A percentile compares a stretch with the other conserved stretches of the same genome.
Evolutionary conservation across 1,140 invertebrate species (phyloP).

Genomic region (Sitobion miscanthi): DNA sequence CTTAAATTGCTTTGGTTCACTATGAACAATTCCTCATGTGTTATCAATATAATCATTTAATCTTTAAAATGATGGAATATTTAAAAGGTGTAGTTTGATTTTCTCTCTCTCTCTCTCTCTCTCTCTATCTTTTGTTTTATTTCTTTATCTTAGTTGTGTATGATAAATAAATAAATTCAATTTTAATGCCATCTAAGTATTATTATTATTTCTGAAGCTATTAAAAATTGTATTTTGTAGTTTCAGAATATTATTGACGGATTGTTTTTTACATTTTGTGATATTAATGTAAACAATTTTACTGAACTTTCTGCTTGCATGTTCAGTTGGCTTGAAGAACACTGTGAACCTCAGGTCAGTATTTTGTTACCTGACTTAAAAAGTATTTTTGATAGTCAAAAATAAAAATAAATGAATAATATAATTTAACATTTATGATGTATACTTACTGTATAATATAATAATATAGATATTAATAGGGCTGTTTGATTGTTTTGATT

Average conservation of each 20-base stretch:
- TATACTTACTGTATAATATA: neutral
- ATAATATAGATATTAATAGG: neutral
- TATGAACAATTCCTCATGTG: too few species aligned
- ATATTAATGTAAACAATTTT: slow-evolving; percentile 89
- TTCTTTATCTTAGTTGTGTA: neutral
- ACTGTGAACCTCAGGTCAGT: slow-evolving; percentile 86
- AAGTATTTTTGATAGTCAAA: neutral
- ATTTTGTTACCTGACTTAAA: neutral
- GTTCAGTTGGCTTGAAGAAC: slow-evolving; percentile 95
- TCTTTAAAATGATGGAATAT: too few species aligned
- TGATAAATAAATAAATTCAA: neutral
- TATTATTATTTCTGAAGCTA: neutral
- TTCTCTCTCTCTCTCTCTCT: neutral
- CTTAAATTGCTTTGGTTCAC: too few species aligned
- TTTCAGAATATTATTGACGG: slow-evolving; percentile 95
- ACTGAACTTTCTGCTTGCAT: slow-evolving; percentile 90
- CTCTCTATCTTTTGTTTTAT: too few species aligned
- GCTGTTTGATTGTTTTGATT: too few species aligned
- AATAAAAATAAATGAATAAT: neutral
- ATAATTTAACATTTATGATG: neutral
- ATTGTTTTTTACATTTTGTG: slow-evolving; percentile 88
- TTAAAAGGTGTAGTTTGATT: neutral
- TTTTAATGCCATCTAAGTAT: neutral
- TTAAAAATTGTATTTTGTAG: slow-evolving; percentile 65
- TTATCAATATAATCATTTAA: too few species aligned